Base-by-base conservation (phyloP, 2,888 invertebrate genomes). In the Callyntrura sp. region DNA sequence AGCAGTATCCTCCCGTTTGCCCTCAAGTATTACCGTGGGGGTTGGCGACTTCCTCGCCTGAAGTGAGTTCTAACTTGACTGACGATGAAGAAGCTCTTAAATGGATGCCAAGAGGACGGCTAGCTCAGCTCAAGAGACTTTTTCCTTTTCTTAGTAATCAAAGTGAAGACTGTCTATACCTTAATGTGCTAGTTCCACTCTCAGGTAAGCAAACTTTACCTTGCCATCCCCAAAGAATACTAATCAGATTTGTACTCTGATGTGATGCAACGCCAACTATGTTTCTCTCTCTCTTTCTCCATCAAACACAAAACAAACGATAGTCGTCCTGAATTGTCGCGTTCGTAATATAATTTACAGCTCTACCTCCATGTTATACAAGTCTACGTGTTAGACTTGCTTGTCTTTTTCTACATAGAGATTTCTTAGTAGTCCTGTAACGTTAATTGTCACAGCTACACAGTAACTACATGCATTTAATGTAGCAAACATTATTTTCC, bases 161-260 rank as follows among this genome's bases (percentile, higher is more conserved):
- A 95, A 98, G 97, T 93, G 99, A 99, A 95, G 99, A 99, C 95
- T 99, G 99, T 94, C 96, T 99, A 92, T 98, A 98, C 95, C 96
- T 99, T 94, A 99, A 99, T 95, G 97, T 99, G 94, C 99, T 98
- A 95, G 98, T 98, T 28, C 99, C 99, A 85, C 97, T 97, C 94
- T 97, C 98, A 97, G 98, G 98, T 98, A 95, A 96, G 89, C 51
- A 55, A 81, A 65, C 87, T 81, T 35, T 81, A 43, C 57, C n/a
- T 43, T 65, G 70, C 60, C 81, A 73, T 35, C 73, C 76, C 82
- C 1, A 12, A 81, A 82, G 88, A 88, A 88, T 88, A 88, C 88
- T 88, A 88, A 88, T 82, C 57, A 82, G 73, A 88, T 87, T 79
- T 87, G 85, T 85, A 76, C n/a, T 43, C 65, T 65, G 25, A 43